Percentiles rank a stretch among this genome's conserved stretches.
Conservation (phyloP, 2,113 vertebrate genomes). For the Gadus macrocephalus region DNA sequence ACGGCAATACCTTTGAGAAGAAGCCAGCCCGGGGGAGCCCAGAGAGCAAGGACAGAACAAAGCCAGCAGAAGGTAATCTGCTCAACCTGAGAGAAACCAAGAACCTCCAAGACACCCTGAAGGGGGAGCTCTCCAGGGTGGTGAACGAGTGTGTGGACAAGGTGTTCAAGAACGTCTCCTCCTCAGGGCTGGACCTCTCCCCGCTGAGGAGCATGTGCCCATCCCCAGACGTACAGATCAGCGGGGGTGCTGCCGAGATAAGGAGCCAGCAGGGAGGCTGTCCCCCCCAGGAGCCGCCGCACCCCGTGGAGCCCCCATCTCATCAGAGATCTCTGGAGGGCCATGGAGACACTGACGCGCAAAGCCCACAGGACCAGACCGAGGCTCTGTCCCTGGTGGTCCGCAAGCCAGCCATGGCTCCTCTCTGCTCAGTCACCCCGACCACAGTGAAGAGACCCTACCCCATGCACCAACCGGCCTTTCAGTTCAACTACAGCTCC, state of each 20-base stretch:
- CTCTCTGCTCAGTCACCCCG: slow-evolving; percentile 52
- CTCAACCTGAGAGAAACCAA: slow-evolving; percentile 54
- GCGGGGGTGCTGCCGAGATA: slow-evolving; percentile 39
- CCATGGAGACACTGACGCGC: slow-evolving; percentile 61
- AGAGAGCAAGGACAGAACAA: slow-evolving; percentile 42
- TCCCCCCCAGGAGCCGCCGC: slow-evolving; percentile 44
- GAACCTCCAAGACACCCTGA: slow-evolving; percentile 77
- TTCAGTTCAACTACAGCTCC: slow-evolving; percentile 61
- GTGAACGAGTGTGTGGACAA: slow-evolving; percentile 81
- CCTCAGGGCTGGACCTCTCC: slow-evolving; percentile 47
- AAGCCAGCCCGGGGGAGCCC: slow-evolving; percentile 30
- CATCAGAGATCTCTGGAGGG: slow-evolving; percentile 58
- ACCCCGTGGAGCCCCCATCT: slow-evolving; percentile 45
- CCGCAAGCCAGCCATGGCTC: slow-evolving; percentile 62
- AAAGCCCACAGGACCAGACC: slow-evolving; percentile 63
- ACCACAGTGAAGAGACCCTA: slow-evolving; percentile 67
- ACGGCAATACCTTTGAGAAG: slow-evolving; percentile 47
- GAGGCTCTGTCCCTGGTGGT: slow-evolving; percentile 67
- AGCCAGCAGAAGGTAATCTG: slow-evolving; percentile 29
- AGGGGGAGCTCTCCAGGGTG: slow-evolving; percentile 78
- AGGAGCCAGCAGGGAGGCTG: slow-evolving; percentile 44
- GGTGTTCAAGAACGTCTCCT: slow-evolving; percentile 73
- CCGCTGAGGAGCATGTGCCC: slow-evolving; percentile 51
- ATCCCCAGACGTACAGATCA: slow-evolving; percentile 49
- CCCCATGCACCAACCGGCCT: slow-evolving; percentile 61